Base-by-base conservation (phyloP, 2,888 invertebrate genomes). In the Perizoma flavofasciatum region DNA sequence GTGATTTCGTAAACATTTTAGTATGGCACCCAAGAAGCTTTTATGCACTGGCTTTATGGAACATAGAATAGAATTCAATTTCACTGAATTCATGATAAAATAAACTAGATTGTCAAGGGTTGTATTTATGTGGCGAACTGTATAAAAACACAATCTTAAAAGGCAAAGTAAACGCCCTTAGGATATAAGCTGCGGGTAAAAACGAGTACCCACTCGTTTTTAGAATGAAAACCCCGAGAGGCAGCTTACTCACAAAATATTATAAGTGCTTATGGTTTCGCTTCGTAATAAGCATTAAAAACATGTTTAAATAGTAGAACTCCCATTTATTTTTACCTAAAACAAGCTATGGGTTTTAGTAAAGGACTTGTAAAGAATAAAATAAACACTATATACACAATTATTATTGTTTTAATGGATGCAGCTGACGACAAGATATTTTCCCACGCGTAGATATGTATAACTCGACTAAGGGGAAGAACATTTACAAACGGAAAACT, bases 41-140 rank as follows among this genome's bases (percentile, higher is more conserved):
- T 78, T 77, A 77, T 77, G 77, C 78, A 74, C 71, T 73, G 69
- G 68, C 43, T 77, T 76, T 77, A 73, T 72, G 71, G 76, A 51
- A 63, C 72, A 73, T 71, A 67, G 65, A 74, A 67, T 74, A 70
- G 75, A 77, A 81, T 81, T 81, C 80, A 78, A 80, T 81, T 79
- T 69, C 72, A 73, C 70, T 73, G 72, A 76, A 80, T 77, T 78
- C 74, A 73, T 75, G 75, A 75, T 75, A 75, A 75, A 79, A 79
- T 81, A 81, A 81, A 81, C 81, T 78, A 74, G 75, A 75, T 74
- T 79, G 72, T 79, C 71, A 73, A 73, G 78, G 78, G 71, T 75
- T 73, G 77, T 75, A 76, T 80, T 79, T 81, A 78, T 81, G 74
- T 73, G 73, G 69, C 67, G 72, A 71, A 73, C 71, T 73, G 72